These are phyloP conservation scores for Acrobasis suavella DNA, from an alignment of 2,888 invertebrate genomes.

Conservation along the genomic window DNA sequence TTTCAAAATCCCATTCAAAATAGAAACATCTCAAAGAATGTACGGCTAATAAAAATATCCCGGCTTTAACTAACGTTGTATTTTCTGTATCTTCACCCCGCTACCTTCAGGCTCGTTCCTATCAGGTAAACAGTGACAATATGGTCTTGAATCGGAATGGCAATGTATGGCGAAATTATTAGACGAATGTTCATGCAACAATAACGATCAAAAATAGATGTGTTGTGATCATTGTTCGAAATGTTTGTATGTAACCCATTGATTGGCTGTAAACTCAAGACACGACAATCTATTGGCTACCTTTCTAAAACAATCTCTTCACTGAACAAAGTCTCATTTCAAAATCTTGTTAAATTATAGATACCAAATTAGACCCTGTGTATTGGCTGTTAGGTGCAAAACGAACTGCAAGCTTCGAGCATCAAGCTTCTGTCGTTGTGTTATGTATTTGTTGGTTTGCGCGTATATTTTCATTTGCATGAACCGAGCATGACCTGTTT, in stretches of 20 bases:
- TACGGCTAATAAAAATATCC: slow-evolving; percentile 43
- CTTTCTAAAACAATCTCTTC: slow-evolving; percentile 28
- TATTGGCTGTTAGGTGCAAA: slow-evolving; percentile 64
- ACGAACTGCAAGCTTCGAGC: slow-evolving; percentile 64
- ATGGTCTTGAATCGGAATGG: slow-evolving; percentile 77
- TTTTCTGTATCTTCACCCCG: slow-evolving; percentile 84
- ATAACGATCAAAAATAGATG: slow-evolving; percentile 59
- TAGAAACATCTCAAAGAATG: slow-evolving; percentile 39
- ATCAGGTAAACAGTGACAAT: slow-evolving; percentile 88
- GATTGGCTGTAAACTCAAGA: slow-evolving; percentile 67
- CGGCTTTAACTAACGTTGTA: slow-evolving; percentile 80
- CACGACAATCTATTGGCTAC: slow-evolving; percentile 46
- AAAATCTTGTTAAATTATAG: slow-evolving; percentile 42
- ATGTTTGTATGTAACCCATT: slow-evolving; percentile 53
- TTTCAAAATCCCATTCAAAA: slow-evolving; percentile 29
- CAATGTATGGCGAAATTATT: slow-evolving; percentile 79
- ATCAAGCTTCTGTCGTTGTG: slow-evolving; percentile 76
- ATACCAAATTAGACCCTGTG: slow-evolving; percentile 61
- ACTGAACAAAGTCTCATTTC: slow-evolving; percentile 33
- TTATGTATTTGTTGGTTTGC: slow-evolving; percentile 75
- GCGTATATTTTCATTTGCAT: slow-evolving; percentile 79
- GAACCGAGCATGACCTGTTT: slow-evolving; percentile 73
- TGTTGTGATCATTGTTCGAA: slow-evolving; percentile 68
- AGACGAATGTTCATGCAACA: slow-evolving; percentile 69
- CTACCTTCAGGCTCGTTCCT: slow-evolving; percentile 92